Evolutionary conservation across 2,113 vertebrate species (phyloP).

Genomic region (Lethenteron reissneri): DNA sequence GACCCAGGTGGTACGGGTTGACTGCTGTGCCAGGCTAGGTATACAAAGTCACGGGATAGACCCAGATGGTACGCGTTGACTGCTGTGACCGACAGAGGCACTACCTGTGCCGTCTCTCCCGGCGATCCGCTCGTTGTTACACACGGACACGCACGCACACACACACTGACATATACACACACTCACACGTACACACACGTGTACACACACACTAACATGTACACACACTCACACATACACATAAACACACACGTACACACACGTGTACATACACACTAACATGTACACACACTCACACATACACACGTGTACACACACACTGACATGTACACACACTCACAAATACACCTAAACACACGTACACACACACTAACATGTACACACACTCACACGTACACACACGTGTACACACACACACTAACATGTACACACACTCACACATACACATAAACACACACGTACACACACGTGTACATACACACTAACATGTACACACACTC

Average conservation of each 20-base stretch:
- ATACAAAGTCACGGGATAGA: too few relatives aligned
- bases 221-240: slow-evolving; percentile 2
- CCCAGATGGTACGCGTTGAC: too few relatives aligned
- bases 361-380: background rate
- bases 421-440: background rate
- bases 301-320: background rate
- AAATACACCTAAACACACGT: background rate
- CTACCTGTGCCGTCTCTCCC: too few relatives aligned
- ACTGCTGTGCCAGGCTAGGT: too few relatives aligned
- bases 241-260: background rate
- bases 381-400: background rate
- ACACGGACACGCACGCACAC: too few relatives aligned
- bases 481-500: too few relatives aligned
- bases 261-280: background rate
- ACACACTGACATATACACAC: too few relatives aligned
- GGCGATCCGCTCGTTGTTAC: too few relatives aligned
- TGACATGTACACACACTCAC: background rate
- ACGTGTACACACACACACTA: background rate
- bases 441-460: background rate
- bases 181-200: too few relatives aligned
- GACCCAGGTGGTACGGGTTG: too few relatives aligned
- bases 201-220: background rate
- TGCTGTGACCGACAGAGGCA: too few relatives aligned
- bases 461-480: too few relatives aligned
- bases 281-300: background rate